Conservation (phyloP, 2,113 vertebrate genomes). For the Lepisosteus oculatus region DNA sequence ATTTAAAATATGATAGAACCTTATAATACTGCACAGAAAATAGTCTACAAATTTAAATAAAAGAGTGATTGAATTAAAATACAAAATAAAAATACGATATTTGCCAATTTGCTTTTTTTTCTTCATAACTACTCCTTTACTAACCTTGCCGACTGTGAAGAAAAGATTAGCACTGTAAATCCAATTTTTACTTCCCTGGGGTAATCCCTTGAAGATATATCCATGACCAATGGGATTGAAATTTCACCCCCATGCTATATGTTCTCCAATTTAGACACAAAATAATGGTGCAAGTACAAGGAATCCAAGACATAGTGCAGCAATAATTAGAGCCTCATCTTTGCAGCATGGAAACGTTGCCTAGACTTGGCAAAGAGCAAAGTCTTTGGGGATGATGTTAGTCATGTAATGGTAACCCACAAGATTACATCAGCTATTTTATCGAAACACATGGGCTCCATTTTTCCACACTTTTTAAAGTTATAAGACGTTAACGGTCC, state of each 20-base stretch:
- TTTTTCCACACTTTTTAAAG: not conserved
- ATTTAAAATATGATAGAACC: not conserved
- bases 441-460: constrained; percentile 5
- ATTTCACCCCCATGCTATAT: not conserved
- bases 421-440: constrained; percentile 9
- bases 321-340: constrained; percentile 15
- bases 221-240: constrained; percentile 22
- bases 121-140: not conserved
- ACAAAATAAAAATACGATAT: no score
- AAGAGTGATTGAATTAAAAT: not conserved
- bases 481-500: not conserved
- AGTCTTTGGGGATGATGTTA: constrained; percentile 24
- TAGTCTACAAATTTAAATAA: no score
- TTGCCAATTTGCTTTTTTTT: not conserved
- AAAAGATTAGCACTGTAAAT: constrained; percentile 12
- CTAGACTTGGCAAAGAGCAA: constrained; percentile 4
- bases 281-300: constrained; percentile 17
- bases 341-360: constrained; percentile 5
- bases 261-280: not conserved
- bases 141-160: not conserved
- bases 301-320: constrained; percentile 4
- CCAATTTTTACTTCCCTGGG: constrained; percentile 4
- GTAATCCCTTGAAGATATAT: constrained; percentile 14
- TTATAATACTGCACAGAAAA: not conserved
- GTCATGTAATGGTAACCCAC: constrained; percentile 12